Conservation (phyloP, 2,113 vertebrate genomes). For the Ceuthmochares aereus region DNA sequence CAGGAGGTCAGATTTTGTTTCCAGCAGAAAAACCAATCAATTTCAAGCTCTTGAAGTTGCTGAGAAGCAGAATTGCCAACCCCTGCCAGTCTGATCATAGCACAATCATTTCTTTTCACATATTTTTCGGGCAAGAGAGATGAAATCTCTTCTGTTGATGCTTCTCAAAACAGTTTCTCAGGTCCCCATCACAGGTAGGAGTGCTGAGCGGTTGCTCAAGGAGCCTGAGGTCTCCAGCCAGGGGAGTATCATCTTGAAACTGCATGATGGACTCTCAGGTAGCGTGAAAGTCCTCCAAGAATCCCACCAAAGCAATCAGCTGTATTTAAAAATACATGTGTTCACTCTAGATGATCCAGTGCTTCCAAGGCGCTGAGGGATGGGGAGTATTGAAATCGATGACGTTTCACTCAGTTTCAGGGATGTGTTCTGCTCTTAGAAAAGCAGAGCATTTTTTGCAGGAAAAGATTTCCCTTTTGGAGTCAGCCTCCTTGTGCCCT, state of each 20-base stretch:
- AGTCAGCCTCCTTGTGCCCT: neutral
- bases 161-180: neutral
- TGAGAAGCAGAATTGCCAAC: neutral
- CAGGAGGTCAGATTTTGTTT: neutral
- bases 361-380: neutral
- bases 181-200: neutral
- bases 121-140: neutral
- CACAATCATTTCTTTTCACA: neutral
- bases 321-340: neutral
- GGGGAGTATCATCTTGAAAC: neutral
- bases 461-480: neutral
- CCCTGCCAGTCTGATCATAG: neutral
- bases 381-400: neutral
- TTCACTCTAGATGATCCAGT: neutral
- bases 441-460: neutral
- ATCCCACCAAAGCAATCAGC: neutral
- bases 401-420: neutral
- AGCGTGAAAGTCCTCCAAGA: neutral
- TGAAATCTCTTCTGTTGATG: neutral
- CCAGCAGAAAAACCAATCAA: constrained; percentile 5
- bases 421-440: neutral
- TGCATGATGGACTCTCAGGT: neutral
- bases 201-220: neutral
- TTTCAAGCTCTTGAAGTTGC: neutral
- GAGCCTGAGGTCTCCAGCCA: neutral